Evolutionary conservation across 1,140 invertebrate species (phyloP).

Genomic region (Cherax quadricarinatus): DNA sequence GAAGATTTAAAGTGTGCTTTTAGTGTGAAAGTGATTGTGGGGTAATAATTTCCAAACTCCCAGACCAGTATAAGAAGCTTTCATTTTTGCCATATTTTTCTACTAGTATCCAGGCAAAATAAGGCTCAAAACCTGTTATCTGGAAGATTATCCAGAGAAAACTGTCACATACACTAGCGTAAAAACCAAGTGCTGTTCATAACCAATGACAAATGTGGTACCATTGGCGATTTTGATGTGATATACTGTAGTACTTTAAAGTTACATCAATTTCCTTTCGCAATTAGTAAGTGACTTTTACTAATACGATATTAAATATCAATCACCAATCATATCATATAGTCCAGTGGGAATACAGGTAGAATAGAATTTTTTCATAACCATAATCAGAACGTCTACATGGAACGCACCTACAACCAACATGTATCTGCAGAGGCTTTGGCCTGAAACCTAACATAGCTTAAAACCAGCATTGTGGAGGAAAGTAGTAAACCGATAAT

Average conservation of each 20-base stretch:
- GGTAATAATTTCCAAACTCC: background rate
- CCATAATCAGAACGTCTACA: conserved; percentile 57
- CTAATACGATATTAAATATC: conserved; percentile 35
- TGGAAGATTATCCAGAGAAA: conserved; percentile 61
- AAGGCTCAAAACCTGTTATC: conserved; percentile 51
- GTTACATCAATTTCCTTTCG: conserved; percentile 27
- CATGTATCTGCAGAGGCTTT: conserved; percentile 33
- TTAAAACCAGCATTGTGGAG: conserved; percentile 43
- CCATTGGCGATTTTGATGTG: conserved; percentile 56
- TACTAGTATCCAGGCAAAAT: conserved; percentile 39
- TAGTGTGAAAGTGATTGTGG: conserved; percentile 10
- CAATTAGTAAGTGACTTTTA: conserved; percentile 20
- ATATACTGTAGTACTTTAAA: conserved; percentile 25
- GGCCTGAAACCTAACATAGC: conserved; percentile 22
- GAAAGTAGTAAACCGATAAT: conserved; percentile 41
- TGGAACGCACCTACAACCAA: conserved; percentile 66
- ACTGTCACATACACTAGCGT: conserved; percentile 69
- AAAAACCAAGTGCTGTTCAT: conserved; percentile 61
- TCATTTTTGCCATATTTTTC: conserved; percentile 9
- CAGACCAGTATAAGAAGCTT: background rate
- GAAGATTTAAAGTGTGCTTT: background rate
- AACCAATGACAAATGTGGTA: conserved; percentile 57
- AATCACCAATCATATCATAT: conserved; percentile 63
- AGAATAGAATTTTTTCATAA: conserved; percentile 59
- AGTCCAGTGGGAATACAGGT: conserved; percentile 63